These are phyloP conservation scores for Contarinia nasturtii DNA, from an alignment of 1,140 invertebrate species.

Conservation along the genomic window DNA sequence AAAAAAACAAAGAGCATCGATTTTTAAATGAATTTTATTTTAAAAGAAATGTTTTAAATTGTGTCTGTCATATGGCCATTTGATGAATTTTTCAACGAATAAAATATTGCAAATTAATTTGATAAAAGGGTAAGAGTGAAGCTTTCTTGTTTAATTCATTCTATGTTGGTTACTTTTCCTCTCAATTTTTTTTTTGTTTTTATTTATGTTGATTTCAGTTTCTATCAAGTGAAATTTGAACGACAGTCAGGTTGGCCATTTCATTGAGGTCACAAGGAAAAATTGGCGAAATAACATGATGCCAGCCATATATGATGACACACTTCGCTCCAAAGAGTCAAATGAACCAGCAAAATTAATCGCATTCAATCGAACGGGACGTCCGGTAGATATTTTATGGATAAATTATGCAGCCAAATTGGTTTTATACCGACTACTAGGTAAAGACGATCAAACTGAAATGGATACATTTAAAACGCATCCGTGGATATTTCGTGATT, in stretches of 20 bases:
- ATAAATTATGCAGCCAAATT: slow-evolving; percentile 43
- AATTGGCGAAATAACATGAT: neutral
- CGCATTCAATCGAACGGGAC: slow-evolving; percentile 44
- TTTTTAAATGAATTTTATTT: too few relatives aligned
- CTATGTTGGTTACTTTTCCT: too few relatives aligned
- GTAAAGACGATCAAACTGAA: slow-evolving; percentile 27
- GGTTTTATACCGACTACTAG: slow-evolving; percentile 32
- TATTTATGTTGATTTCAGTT: too few relatives aligned
- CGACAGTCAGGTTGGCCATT: neutral
- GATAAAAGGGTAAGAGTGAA: too few relatives aligned
- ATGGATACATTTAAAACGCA: slow-evolving; percentile 51
- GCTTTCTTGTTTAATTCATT: too few relatives aligned
- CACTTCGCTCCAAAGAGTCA: slow-evolving; percentile 26
- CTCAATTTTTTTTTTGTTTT: too few relatives aligned
- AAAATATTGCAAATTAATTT: too few relatives aligned
- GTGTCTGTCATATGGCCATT: too few relatives aligned
- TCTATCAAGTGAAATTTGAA: too few relatives aligned
- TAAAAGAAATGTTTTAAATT: too few relatives aligned
- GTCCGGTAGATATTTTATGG: slow-evolving; percentile 49
- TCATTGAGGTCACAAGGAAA: neutral
- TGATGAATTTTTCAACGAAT: too few relatives aligned
- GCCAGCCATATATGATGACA: slow-evolving; percentile 1
- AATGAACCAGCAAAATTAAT: slow-evolving; percentile 34
- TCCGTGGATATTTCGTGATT: slow-evolving; percentile 50
- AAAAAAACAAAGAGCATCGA: too few relatives aligned